Conservation (phyloP, 2,888 invertebrate species). For the Brenthis hecate region DNA sequence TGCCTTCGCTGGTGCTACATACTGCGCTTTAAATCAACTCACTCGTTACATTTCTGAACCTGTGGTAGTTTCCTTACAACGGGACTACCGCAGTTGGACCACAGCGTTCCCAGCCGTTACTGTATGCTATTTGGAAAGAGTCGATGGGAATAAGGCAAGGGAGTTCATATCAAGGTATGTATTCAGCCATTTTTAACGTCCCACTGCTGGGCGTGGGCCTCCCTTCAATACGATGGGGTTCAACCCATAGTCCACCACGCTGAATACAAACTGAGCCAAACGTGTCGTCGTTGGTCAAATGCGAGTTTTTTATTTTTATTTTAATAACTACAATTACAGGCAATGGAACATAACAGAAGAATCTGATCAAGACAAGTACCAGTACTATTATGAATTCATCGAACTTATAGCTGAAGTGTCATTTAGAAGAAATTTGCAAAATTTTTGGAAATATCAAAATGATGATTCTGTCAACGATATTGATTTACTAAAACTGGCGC, state of each 20-base stretch:
- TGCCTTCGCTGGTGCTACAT: conserved; percentile 67
- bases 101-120: conserved; percentile 75
- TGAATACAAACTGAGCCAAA: no score
- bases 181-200: no score
- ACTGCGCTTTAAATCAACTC: conserved; percentile 67
- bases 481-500: conserved; percentile 83
- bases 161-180: conserved; percentile 51
- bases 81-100: conserved; percentile 73
- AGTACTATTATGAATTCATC: conserved; percentile 70
- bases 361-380: conserved; percentile 56
- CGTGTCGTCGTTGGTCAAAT: no score
- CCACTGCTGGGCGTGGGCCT: no score
- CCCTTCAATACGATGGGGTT: no score
- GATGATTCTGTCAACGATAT: conserved; percentile 79
- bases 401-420: conserved; percentile 72
- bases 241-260: no score
- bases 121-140: conserved; percentile 66
- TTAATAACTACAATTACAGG: conserved; percentile 44
- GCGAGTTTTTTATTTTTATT: no score
- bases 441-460: conserved; percentile 87
- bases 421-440: conserved; percentile 80
- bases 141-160: conserved; percentile 59
- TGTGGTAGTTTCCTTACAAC: conserved; percentile 72
- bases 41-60: conserved; percentile 69
- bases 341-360: conserved; percentile 73